Conservation (phyloP, 37 sponge, comb jelly and placozoan species). For the Dysidea cf. avara region DNA sequence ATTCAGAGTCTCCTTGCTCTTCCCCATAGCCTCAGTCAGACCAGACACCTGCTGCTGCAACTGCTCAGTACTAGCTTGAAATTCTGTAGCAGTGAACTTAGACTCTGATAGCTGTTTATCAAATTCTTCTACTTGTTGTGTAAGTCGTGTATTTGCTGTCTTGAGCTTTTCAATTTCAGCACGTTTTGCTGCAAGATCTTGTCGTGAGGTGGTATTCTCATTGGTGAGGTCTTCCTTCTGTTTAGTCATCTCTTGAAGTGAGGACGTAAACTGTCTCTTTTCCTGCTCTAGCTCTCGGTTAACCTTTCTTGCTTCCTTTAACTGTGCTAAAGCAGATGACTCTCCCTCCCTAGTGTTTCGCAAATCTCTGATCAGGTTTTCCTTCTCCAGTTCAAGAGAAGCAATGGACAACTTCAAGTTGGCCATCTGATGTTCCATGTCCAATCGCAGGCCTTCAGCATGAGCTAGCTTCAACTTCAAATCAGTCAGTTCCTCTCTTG, state of each 20-base stretch:
- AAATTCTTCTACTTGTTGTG: conserved; percentile 36
- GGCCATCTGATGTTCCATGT: conserved; percentile 25
- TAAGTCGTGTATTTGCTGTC: conserved; percentile 6
- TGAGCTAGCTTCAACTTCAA: conserved; percentile 18
- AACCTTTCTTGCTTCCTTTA: conserved; percentile 24
- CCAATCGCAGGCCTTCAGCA: conserved; percentile 19
- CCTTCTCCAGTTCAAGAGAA: conserved; percentile 49
- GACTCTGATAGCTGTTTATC: conserved; percentile 20
- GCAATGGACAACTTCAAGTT: neutral
- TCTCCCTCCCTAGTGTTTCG: conserved; percentile 18
- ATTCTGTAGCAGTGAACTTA: neutral
- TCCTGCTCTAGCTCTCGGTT: conserved; percentile 43
- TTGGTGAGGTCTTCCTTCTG: conserved; percentile 30
- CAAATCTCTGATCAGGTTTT: conserved; percentile 15
- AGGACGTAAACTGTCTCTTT: conserved; percentile 24
- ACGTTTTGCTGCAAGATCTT: conserved; percentile 18
- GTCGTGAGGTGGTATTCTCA: conserved; percentile 20
- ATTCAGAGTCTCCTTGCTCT: conserved; percentile 37
- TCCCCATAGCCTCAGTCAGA: conserved; percentile 45
- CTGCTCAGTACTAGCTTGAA: conserved; percentile 8
- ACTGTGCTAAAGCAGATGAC: conserved; percentile 10
- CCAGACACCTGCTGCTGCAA: conserved; percentile 33
- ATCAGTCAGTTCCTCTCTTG: neutral
- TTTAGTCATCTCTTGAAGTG: conserved; percentile 30
- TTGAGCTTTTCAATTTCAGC: conserved; percentile 42